Evolutionary conservation across 2,797 vertebrate genomes (phyloP).

Genomic region (Cheirogaleus major): DNA sequence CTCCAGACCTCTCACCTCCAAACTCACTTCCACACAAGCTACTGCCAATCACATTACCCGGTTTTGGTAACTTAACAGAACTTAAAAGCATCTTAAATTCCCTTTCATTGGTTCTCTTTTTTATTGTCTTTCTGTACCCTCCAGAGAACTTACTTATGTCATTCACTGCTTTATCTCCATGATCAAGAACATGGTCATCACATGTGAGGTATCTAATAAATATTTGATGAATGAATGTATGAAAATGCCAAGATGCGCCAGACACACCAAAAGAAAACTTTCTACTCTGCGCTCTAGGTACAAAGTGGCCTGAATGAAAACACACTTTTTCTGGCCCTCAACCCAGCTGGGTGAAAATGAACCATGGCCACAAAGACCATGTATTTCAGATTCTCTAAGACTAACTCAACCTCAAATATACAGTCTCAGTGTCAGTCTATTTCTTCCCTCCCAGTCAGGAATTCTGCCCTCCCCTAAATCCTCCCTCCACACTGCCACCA

Average conservation of each 20-base stretch:
- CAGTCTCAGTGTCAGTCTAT: background rate
- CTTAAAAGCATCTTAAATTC: background rate
- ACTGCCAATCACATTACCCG: background rate
- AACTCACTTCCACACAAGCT: background rate
- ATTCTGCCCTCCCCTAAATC: background rate
- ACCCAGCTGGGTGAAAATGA: background rate
- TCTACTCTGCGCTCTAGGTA: background rate
- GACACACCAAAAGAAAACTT: background rate
- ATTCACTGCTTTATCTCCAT: background rate
- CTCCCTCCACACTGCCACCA: background rate
- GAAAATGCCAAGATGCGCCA: background rate
- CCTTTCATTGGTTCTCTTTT: background rate
- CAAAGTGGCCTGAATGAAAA: background rate
- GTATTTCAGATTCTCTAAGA: background rate
- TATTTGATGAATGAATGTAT: background rate
- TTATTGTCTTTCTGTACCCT: background rate
- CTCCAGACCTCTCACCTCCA: background rate
- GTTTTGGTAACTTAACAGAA: background rate
- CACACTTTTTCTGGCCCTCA: background rate
- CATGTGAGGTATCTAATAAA: background rate
- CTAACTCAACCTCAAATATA: constrained; percentile 9
- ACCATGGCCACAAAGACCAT: background rate
- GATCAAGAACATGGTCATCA: background rate
- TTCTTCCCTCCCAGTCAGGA: background rate
- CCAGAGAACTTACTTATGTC: background rate